These are phyloP conservation scores for Hirtodrosophila histrioides DNA, from an alignment of 2,888 invertebrate genomes.

Conservation along the genomic window DNA sequence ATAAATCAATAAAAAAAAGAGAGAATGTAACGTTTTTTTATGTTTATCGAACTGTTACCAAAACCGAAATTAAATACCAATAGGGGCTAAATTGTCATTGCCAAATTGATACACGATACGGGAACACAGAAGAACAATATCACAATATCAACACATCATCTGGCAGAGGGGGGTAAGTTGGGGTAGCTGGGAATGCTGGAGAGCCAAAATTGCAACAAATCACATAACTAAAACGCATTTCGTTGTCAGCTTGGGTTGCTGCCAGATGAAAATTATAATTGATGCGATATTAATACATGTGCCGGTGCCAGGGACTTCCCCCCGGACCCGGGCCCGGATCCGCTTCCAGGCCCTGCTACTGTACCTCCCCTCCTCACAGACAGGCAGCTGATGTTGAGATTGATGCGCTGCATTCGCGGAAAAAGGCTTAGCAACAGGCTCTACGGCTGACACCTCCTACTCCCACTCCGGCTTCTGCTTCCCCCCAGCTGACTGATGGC, in stretches of 20 bases:
- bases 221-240: conserved; percentile 61
- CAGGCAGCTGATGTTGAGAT: conserved; percentile 56
- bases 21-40: conserved; percentile 6
- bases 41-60: conserved; percentile 12
- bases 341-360: no score
- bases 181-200: not conserved
- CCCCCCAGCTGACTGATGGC: conserved; percentile 63
- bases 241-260: conserved; percentile 55
- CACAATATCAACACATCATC: conserved; percentile 4
- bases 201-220: conserved; percentile 65
- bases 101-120: conserved; percentile 40
- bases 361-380: not conserved
- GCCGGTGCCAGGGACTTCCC: conserved; percentile 23
- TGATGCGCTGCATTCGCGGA: conserved; percentile 74
- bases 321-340: not conserved
- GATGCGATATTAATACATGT: conserved; percentile 76
- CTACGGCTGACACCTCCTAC: conserved; percentile 1
- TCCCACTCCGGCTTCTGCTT: not conserved
- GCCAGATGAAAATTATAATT: conserved; percentile 75
- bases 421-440: conserved; percentile 66
- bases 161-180: not conserved
- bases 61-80: conserved; percentile 59
- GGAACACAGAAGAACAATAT: conserved; percentile 7
- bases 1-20: conserved; percentile 64
- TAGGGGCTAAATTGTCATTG: conserved; percentile 38